Conservation (phyloP, 37 sponge, comb jelly and placozoan species). For the Cladorhizidae sp. region DNA sequence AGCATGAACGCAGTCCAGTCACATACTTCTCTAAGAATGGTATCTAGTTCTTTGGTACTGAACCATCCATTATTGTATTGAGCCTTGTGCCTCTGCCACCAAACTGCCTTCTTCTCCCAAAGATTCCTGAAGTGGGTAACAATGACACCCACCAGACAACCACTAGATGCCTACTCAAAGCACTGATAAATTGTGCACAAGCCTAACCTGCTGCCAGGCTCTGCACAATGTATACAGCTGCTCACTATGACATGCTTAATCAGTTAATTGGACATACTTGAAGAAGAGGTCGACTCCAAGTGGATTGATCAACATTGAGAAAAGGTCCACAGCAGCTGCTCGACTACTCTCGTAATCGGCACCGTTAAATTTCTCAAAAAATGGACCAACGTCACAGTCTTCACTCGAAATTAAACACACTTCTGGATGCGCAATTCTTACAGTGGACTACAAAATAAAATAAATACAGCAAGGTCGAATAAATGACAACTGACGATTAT, state of each 20-base stretch:
- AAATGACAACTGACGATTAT: no score
- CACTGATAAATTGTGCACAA: no score
- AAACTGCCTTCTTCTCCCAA: constrained; percentile 92
- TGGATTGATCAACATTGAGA: constrained; percentile 81
- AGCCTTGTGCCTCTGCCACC: constrained; percentile 54
- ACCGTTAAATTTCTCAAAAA: constrained; percentile 29
- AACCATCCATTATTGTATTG: constrained; percentile 84
- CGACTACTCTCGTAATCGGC: constrained; percentile 64
- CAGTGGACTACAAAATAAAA: no score
- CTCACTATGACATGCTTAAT: not conserved
- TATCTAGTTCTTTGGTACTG: constrained; percentile 78
- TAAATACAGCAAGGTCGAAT: not conserved
- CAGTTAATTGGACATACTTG: constrained; percentile 67
- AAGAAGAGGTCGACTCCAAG: constrained; percentile 67
- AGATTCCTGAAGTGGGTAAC: constrained; percentile 52
- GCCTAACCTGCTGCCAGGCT: not conserved
- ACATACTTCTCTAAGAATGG: constrained; percentile 79
- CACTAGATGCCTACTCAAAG: no score
- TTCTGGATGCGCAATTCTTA: no score
- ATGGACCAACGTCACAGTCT: constrained; percentile 15
- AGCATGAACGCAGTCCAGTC: not conserved
- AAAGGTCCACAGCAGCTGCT: constrained; percentile 70
- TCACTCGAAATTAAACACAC: no score
- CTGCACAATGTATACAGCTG: not conserved
- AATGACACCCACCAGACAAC: not conserved